Evolutionary conservation across 2,797 vertebrate species (phyloP).

Genomic region (Thamnophis elegans): DNA sequence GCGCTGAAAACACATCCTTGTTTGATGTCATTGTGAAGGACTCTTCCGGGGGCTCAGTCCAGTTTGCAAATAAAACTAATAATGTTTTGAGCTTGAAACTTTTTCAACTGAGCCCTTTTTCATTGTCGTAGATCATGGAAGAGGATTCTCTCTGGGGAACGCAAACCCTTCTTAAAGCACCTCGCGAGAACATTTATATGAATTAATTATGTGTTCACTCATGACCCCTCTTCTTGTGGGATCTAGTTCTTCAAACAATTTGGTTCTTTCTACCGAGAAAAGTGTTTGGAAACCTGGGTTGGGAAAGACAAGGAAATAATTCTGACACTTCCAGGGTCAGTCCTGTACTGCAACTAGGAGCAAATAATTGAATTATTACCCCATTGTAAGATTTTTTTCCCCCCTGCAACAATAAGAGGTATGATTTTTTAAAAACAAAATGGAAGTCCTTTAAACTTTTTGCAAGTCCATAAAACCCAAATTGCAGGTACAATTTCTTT

Average conservation of each 20-base stretch:
- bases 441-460: neutral
- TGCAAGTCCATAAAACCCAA: neutral
- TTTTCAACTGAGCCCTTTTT: neutral
- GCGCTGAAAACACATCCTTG: neutral
- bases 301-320: neutral
- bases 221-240: neutral
- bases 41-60: neutral
- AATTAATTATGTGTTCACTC: neutral
- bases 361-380: neutral
- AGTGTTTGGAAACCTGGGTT: neutral
- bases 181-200: neutral
- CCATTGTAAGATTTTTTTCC: neutral
- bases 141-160: neutral
- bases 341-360: no score
- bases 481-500: neutral
- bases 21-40: neutral
- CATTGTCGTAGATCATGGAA: neutral
- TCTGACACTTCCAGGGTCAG: neutral
- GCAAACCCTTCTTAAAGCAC: neutral
- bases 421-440: neutral
- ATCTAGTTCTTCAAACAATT: neutral
- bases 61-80: neutral
- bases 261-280: neutral
- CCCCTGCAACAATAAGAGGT: neutral
- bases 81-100: neutral